phyloP scores from a whole-genome alignment of 2,888 invertebrate genomes.

The Thysanoteuthis rhombus region DNA sequence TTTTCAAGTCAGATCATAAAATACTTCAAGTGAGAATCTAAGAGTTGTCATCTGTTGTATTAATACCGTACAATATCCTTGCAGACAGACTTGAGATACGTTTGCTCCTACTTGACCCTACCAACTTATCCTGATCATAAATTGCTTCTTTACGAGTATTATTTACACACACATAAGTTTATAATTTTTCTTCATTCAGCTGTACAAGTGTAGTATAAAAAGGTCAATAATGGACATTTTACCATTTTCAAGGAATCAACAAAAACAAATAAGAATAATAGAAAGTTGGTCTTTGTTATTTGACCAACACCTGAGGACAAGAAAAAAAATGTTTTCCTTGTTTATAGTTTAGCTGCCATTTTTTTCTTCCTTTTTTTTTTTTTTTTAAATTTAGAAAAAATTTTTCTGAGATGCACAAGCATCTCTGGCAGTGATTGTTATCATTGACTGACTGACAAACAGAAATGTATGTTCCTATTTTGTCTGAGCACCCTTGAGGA shows the following conservation, averaged over 20 bases:
- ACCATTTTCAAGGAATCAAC: background rate
- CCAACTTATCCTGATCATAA: background rate
- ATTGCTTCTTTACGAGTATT: background rate
- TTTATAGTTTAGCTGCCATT: background rate
- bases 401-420: too few species aligned
- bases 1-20: background rate
- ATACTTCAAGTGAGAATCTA: background rate
- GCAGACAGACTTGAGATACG: background rate
- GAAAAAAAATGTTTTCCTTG: background rate
- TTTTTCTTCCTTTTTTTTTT: background rate
- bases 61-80: background rate
- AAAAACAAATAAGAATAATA: background rate
- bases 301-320: background rate
- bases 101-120: background rate
- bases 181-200: background rate
- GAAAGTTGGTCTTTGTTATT: too few species aligned
- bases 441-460: too few species aligned
- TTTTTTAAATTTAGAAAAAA: too few species aligned
- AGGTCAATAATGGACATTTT: background rate
- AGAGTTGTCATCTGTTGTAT: background rate
- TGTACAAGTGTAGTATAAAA: background rate
- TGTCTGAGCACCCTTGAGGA: too few species aligned
- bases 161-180: background rate
- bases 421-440: too few species aligned
- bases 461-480: too few species aligned